Conservation (phyloP, 2,888 invertebrate genomes). For the Scaptomyza flava region DNA sequence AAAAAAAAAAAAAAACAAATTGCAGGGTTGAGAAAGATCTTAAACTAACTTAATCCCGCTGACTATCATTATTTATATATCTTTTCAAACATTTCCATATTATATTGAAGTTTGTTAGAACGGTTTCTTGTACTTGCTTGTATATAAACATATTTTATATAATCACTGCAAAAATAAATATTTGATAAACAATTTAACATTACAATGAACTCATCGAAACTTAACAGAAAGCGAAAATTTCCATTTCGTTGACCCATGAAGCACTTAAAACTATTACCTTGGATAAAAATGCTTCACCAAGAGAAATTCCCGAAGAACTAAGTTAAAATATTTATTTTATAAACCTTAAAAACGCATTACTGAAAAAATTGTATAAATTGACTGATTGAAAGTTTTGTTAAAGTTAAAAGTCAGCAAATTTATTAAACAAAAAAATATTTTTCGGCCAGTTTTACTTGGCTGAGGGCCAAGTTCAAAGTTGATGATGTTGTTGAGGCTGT, state of each 20-base stretch:
- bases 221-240: no score
- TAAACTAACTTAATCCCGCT: no score
- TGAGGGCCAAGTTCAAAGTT: not conserved
- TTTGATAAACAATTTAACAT: not conserved
- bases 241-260: no score
- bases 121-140: conserved; percentile 18
- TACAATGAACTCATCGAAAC: not conserved
- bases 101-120: conserved; percentile 15
- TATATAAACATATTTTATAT: conserved; percentile 23
- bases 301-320: not conserved
- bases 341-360: not conserved
- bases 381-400: not conserved
- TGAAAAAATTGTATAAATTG: not conserved
- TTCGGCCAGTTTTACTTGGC: not conserved
- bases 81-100: conserved; percentile 1
- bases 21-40: no score
- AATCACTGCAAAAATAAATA: conserved; percentile 15
- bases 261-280: no score
- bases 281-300: no score
- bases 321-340: not conserved
- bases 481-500: not conserved
- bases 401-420: not conserved
- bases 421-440: not conserved
- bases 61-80: conserved; percentile 10
- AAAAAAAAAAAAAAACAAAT: no score